A percentile compares a stretch with the other conserved stretches of the same genome.
These are phyloP conservation scores for Apis cerana DNA, from an alignment of 1,140 invertebrate genomes.

Conservation along the genomic window DNA sequence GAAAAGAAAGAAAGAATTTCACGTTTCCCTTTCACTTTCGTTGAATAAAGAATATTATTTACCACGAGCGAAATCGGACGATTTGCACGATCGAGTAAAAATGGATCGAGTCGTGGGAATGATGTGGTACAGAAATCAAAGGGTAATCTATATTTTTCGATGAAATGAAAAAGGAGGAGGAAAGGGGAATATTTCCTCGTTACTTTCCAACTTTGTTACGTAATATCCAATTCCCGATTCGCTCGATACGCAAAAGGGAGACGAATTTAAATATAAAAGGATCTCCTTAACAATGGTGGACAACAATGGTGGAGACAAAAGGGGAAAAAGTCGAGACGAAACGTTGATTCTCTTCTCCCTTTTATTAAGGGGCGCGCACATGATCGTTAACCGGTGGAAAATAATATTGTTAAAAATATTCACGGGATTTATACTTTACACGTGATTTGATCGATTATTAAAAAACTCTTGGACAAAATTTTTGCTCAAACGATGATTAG, in stretches of 20 bases:
- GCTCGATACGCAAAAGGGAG: not conserved
- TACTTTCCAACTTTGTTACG: not conserved
- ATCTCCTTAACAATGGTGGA: slow-evolving; percentile 25
- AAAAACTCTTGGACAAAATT: too few species aligned
- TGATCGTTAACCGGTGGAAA: too few species aligned
- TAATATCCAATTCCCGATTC: not conserved
- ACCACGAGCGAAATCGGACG: not conserved
- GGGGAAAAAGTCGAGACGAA: slow-evolving; percentile 8
- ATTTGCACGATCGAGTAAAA: not conserved
- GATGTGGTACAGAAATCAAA: not conserved
- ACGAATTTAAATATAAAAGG: slow-evolving; percentile 22
- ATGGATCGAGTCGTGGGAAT: not conserved
- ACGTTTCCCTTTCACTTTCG: not conserved
- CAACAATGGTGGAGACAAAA: not conserved
- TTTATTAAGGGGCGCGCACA: too few species aligned
- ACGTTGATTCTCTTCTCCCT: not conserved
- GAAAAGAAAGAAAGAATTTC: not conserved
- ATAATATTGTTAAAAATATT: too few species aligned
- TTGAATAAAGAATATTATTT: not conserved
- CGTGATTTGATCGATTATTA: too few species aligned
- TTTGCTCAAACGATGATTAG: too few species aligned
- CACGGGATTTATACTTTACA: too few species aligned
- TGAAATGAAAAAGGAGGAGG: not conserved
- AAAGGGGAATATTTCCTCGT: not conserved
- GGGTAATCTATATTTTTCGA: not conserved